Conservation (phyloP, 2,888 invertebrate genomes). For the Molorchus minor region DNA sequence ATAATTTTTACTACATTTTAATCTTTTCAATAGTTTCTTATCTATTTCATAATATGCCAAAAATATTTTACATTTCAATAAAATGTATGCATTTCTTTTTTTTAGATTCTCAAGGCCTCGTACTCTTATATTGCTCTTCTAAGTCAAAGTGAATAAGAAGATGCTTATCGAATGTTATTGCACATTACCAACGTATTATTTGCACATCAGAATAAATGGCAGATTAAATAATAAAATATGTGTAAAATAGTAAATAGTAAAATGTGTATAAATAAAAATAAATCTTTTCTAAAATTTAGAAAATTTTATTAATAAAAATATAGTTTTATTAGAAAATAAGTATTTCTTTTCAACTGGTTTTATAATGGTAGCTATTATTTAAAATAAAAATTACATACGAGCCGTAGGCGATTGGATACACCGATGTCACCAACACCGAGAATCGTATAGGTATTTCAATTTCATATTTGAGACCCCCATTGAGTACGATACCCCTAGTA, state of each 20-base stretch:
- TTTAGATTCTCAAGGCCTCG: conserved; percentile 32
- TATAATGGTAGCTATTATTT: too few relatives aligned
- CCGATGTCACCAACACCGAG: too few relatives aligned
- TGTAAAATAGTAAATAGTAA: neutral
- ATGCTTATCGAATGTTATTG: neutral
- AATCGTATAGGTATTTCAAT: too few relatives aligned
- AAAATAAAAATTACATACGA: too few relatives aligned
- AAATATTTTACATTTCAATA: too few relatives aligned
- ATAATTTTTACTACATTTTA: neutral
- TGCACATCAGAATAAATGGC: neutral
- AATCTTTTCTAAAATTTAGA: neutral
- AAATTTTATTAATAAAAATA: neutral
- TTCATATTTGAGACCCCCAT: too few relatives aligned
- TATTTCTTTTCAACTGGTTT: too few relatives aligned
- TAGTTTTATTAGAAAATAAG: too few relatives aligned
- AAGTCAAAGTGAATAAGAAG: conserved; percentile 11
- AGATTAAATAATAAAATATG: too few relatives aligned
- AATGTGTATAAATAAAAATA: neutral
- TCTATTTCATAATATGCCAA: neutral
- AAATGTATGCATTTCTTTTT: too few relatives aligned
- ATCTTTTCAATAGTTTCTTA: neutral
- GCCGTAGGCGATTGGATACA: too few relatives aligned
- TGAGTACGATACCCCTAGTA: too few relatives aligned
- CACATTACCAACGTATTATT: neutral
- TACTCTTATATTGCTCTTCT: conserved; percentile 33